These are phyloP conservation scores for Lontra canadensis DNA, from an alignment of 2,113 vertebrate genomes.

Conservation along the genomic window DNA sequence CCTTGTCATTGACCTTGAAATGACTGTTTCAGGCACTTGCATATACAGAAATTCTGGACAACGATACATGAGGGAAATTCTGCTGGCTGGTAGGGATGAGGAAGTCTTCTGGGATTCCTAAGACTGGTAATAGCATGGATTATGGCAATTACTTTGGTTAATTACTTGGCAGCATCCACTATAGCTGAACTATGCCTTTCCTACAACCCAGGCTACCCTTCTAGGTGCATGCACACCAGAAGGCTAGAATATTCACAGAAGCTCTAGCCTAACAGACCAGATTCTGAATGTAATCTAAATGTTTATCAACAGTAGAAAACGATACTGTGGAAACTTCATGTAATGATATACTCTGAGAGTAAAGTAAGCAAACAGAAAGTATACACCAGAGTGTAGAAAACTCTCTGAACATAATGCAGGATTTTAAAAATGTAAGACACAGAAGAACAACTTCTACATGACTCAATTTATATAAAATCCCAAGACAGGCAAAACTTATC, in stretches of 20 bases:
- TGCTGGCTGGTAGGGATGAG: neutral
- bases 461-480: neutral
- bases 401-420: neutral
- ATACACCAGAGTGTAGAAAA: neutral
- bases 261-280: neutral
- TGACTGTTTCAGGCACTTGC: neutral
- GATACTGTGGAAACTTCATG: neutral
- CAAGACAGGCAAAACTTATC: neutral
- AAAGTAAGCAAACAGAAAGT: neutral
- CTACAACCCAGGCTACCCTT: neutral
- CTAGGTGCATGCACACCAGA: neutral
- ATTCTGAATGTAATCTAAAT: neutral
- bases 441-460: neutral
- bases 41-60: neutral
- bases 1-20: neutral
- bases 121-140: neutral
- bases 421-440: neutral
- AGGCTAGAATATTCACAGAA: neutral
- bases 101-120: neutral
- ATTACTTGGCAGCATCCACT: neutral
- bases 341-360: neutral
- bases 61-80: neutral
- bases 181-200: neutral
- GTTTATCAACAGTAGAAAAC: neutral
- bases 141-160: neutral